Evolutionary conservation across 1,140 invertebrate species (phyloP), one percentile per base, ranked within the genome.

Genomic region (Reticulitermes speratus): DNA sequence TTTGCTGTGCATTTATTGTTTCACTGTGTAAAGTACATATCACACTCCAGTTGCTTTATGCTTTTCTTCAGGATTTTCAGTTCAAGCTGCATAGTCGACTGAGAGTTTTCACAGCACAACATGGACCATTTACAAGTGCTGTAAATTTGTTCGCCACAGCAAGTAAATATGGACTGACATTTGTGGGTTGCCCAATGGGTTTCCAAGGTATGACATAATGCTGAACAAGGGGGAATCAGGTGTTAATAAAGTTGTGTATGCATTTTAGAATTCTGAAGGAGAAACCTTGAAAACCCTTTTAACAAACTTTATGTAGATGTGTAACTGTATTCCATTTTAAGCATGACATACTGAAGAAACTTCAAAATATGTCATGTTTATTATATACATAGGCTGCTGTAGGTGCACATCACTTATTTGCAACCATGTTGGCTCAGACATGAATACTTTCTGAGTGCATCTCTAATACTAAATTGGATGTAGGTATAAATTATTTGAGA

Each of bases 71-170:
- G 86, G 86, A 84, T 69, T 86, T 86, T 25, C 59, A 84, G 81
- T 86, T 86, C 82, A 86, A 86, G 69, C 86, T 86, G 44, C 23
- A 65, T 30, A 59, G 55, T 75, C 86, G 86, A 38, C 30, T 86
- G n/a, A 84, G 55, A 44, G 69, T 86, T 45, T 86, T 86, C 44
- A 44, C 45, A 52, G 45, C 30, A 23, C 44, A 84, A 55, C 83
- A 84, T 84, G 82, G 38, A n/a, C 16, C 32, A 44, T 86, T 83
- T 44, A 38, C 48, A 44, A n/a, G 30, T 23, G 48, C 82, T 45
- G 48, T 59, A 21, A 86, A 81, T 84, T 84, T 86, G 52, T n/a
- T 86, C 5, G 82, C 86, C 7, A 48, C 86, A 45, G 86, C 86
- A 23, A 86, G 83, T 59, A 83, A 84, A 44, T 86, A 55, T 84